Conservation (phyloP, 1,140 invertebrate species). For the Caligus rogercresseyi region DNA sequence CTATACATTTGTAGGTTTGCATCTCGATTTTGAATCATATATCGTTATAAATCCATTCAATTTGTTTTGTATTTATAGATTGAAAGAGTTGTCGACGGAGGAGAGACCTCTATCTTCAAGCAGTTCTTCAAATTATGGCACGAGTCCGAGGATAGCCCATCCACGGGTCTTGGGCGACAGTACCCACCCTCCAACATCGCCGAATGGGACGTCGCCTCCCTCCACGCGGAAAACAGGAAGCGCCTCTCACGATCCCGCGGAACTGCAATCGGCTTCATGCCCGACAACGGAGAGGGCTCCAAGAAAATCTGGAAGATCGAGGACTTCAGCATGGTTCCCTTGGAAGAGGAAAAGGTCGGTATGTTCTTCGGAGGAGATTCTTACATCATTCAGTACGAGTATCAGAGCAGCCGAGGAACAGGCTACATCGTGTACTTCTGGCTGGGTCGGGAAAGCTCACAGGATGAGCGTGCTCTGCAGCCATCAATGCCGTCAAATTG, state of each 20-base stretch:
- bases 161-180: not conserved
- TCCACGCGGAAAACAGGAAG: constrained; percentile 28
- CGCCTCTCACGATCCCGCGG: constrained; percentile 29
- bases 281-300: constrained; percentile 44
- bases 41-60: constrained; percentile 19
- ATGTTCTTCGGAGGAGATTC: constrained; percentile 56
- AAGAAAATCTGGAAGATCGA: constrained; percentile 36
- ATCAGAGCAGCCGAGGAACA: constrained; percentile 33
- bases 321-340: constrained; percentile 35
- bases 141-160: constrained; percentile 28
- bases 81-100: constrained; percentile 47
- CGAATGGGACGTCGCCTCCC: constrained; percentile 26
- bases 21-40: too few species aligned
- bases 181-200: constrained; percentile 5
- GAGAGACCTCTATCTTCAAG: constrained; percentile 54
- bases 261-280: constrained; percentile 46
- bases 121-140: constrained; percentile 58
- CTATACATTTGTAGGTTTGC: too few species aligned
- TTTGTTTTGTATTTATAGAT: constrained; percentile 26
- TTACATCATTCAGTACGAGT: constrained; percentile 55
- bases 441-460: constrained; percentile 40
- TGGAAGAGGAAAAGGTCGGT: constrained; percentile 38
- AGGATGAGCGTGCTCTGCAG: constrained; percentile 44
- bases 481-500: constrained; percentile 40
- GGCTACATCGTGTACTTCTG: constrained; percentile 51